Evolutionary conservation across 2,113 vertebrate genomes (phyloP).

Genomic region (Ageneiosus marmoratus): DNA sequence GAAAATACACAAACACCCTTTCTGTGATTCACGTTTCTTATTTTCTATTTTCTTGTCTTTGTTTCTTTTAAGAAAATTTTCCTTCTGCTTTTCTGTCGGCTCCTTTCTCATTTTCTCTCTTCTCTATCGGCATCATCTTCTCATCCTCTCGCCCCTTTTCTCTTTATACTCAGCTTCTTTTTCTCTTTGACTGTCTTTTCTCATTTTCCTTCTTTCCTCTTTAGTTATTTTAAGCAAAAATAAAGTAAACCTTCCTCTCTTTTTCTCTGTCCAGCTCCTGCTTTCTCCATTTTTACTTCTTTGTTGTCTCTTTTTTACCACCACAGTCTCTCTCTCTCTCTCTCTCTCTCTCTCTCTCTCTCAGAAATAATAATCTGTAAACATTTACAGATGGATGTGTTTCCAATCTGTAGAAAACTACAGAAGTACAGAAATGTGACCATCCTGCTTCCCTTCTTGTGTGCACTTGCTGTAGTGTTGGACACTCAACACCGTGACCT

Average conservation of each 20-base stretch:
- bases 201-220: not conserved
- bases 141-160: not conserved
- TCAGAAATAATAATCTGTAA: conserved; percentile 79
- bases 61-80: no score
- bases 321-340: not conserved
- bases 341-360: not conserved
- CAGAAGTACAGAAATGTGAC: conserved; percentile 53
- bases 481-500: conserved; percentile 11
- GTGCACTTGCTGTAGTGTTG: not conserved
- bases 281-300: no score
- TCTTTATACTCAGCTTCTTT: no score
- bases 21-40: no score
- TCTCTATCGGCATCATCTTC: not conserved
- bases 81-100: no score
- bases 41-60: no score
- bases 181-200: no score
- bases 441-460: not conserved
- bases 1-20: no score
- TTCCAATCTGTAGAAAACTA: conserved; percentile 61
- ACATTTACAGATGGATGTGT: conserved; percentile 77
- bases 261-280: not conserved
- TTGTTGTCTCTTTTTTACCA: not conserved
- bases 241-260: not conserved
- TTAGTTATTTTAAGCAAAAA: not conserved
- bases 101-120: not conserved